Evolutionary conservation across 1,140 invertebrate genomes (phyloP), one percentile per base, ranked within the genome.

Genomic region (Drosophila bipectinata): DNA sequence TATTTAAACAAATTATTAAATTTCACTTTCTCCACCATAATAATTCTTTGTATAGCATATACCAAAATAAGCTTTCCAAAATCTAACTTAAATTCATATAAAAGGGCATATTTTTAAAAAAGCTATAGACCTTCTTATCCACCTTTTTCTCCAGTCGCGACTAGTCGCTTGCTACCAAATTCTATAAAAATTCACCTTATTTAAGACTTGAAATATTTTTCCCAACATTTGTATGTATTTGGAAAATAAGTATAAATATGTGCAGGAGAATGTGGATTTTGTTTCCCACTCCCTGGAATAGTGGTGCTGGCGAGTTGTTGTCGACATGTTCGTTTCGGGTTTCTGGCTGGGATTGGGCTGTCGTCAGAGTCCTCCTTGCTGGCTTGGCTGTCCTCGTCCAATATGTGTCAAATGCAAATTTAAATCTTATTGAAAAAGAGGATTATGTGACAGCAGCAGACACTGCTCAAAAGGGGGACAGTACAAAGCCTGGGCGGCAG

Each of bases 351-450:
- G 64, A 69, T 69, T 68, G 41, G 66, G 44, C 64, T 56, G 63
- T 48, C 53, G 51, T 37, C 32, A 14, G n/a, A 21, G 18, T 44
- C 12, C 48, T 54, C 69, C 14, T 49, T 21, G 44, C 55, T 21
- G 68, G 53, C 24, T 52, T 15, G 66, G 57, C 44, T 73, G 80
- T 68, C 79, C 79, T 88, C 80, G 85, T 84, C 85, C 85, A 89
- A 89, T 90, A 89, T 89, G 85, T 89, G 84, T 89, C 84, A 89
- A 89, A 89, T 90, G 84, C 84, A 89, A 89, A 89, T 89, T 84
- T 84, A 80, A 88, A 89, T 85, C 83, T 85, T 85, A 90, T 89
- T 80, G 79, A 88, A 85, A 89, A 90, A 79, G 73, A 71, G 79
- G 71, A 89, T 89, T 89, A 81, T 84, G 79, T 80, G 84, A 90